Evolutionary conservation across 2,113 vertebrate genomes (phyloP), one percentile per base, ranked within the genome.

Genomic region (Dasypus novemcinctus): DNA sequence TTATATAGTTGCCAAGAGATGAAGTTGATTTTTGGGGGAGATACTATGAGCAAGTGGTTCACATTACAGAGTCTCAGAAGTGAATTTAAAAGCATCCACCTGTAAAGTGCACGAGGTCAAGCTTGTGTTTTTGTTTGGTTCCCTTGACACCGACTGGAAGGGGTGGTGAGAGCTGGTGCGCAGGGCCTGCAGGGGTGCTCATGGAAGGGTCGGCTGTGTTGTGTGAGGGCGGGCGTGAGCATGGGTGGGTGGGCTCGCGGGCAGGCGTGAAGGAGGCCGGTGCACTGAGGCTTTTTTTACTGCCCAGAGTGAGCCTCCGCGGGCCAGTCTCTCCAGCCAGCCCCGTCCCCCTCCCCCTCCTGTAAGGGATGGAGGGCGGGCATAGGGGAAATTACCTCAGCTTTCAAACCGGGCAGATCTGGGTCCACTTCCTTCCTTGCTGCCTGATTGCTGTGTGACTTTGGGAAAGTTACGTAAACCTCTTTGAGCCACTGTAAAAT

Each of bases 81-180:
- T 83, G 36, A 46, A 29, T 75, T 92, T 84, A 23, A 83, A 93
- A 94, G 84, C 83, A 29, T 63, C 46, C 91, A 49, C 79, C 90
- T 94, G 1, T 86, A 89, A 96, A 91, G 95, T 84, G 27, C 95
- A 68, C 97, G 95, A 72, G 94, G 94, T 87, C 96, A 97, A 95
- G 97, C 98, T 98, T 96, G 95, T 94, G 90, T 52, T 93, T 95
- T 93, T 94, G 94, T 97, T 98, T 97, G 88, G 78, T 98, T 97
- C 63, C 97, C 97, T 81, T 97, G 92, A 75, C 94, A 97, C 96
- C 20, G 0, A 97, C 96, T 17, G 0, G 46, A 91, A 87, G 96
- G 95, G 59, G 80, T 97, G 95, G 72, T 59, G 87, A 72, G 81
- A 80, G 87, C 85, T 88, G 89, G 85, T 43, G 43, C 68, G 78